Conservation (phyloP, 2,113 vertebrate species). For the Grammomys surdaster region DNA sequence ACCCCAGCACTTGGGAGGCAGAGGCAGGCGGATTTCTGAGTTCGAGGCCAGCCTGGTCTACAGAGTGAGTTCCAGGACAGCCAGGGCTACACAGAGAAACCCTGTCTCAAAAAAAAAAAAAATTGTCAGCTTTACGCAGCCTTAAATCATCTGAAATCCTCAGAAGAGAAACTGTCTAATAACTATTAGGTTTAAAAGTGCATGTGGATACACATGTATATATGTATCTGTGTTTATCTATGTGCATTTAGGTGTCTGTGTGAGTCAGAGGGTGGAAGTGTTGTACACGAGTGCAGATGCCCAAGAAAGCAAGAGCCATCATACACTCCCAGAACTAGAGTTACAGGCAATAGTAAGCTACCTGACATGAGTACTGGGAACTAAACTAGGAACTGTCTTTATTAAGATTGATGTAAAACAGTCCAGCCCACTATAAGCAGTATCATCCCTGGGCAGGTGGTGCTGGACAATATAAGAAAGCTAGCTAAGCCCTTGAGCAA, state of each 20-base stretch:
- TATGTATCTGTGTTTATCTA: not conserved
- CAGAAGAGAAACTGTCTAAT: not conserved
- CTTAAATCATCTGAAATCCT: not conserved
- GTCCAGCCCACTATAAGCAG: not conserved
- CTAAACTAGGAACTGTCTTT: not conserved
- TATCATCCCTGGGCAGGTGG: not conserved
- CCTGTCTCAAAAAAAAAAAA: no score
- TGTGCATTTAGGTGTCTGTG: not conserved
- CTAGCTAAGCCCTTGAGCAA: not conserved
- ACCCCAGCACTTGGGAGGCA: no score
- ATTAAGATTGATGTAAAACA: not conserved
- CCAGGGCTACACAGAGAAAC: no score
- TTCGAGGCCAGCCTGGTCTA: no score
- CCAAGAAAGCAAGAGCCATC: not conserved
- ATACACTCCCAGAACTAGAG: not conserved
- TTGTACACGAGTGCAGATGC: not conserved
- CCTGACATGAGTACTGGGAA: not conserved
- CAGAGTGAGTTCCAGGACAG: no score
- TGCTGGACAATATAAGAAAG: not conserved
- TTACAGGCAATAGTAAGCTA: not conserved
- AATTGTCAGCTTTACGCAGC: no score
- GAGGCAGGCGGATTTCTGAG: no score
- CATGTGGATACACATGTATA: not conserved
- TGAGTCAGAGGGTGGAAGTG: not conserved
- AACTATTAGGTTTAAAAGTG: not conserved